Base-by-base conservation (phyloP, 2,888 invertebrate species). In the Adineta ricciae region DNA sequence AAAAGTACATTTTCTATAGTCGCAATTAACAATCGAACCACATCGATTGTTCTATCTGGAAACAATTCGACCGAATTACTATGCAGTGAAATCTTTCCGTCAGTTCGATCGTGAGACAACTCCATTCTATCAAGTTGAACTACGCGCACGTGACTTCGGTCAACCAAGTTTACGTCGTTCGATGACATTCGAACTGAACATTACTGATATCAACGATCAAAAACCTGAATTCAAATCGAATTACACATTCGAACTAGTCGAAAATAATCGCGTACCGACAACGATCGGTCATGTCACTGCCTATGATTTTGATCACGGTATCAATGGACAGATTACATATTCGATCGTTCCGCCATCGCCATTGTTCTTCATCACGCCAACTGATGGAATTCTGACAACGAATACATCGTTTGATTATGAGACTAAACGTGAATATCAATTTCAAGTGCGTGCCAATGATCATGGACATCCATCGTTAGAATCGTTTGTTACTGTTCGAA, bases 171-270 rank as follows among this genome's bases (percentile, higher is more conserved):
- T 52, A 49, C 27, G 52, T 32, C 50, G 50, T 36, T 50, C 52
- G 21, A 83, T 52, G 52, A 83, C 50, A 83, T 32, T 83, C 11
- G 32, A 83, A 11, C 32, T 83, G 32, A 83, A 83, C 50, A 52
- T 83, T 27, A 49, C 49, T n/a, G 83, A 83, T 50, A 21, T 83
- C 2, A 83, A 83, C 27, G 83, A 83, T 83, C 19, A 83, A 49
- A 32, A 83, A 50, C 83, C 83, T 5, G 2, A 50, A 83, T 83
- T 83, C 32, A 46, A 49, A 49, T 24, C 50, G 1, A 83, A 36
- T 32, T 50, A 83, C 32, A 36, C 49, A 83, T 50, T 83, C 50
- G 83, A 83, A 21, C 19, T 83, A 32, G 32, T n/a, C 19, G 83
- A 83, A 83, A 83, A 83, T 83, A 83, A 49, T 49, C 83, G 8